Evolutionary conservation across 2,113 vertebrate genomes (phyloP), one percentile per base, ranked within the genome.

Genomic region (Trichomycterus rosablanca): DNA sequence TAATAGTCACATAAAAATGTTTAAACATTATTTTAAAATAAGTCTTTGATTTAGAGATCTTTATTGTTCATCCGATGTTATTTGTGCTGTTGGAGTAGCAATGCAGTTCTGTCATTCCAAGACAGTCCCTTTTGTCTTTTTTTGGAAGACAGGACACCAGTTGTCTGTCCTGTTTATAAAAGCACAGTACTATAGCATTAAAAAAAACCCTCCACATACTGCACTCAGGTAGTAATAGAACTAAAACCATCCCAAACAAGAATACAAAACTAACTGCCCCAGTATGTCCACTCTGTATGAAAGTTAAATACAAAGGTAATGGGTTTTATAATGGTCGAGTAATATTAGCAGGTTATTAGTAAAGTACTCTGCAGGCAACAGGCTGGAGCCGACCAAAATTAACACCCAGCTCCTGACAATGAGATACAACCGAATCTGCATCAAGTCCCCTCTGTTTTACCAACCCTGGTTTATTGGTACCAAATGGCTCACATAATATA

Each of bases 341-440:
- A 40, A 30, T 52, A 45, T 32, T 52, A 59, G 58, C 40, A 52
- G 19, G 6, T 71, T 75, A 73, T 75, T 77, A 77, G 66, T 58
- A 48, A 26, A 35, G 11, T 24, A 56, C 58, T 67, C 59, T 56
- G 70, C 68, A 59, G 32, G 53, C 0, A 8, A 39, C 52, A 44
- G 50, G n/a, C 18, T 57, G 52, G 10, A 67, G 73, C 61, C 51
- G 66, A 79, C 75, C 78, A 79, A 80, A 77, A 78, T 75, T 1
- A 78, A 57, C 51, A 53, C 46, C 59, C 14, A 5, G 23, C 45
- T 15, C n/a, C 15, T 67, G 73, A 77, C 71, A 64, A 72, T 46
- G 54, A 76, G 16, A 62, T 73, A 72, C 55, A 59, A 58, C 28
- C 46, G 28, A 39, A 54, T 3, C n/a, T 20, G 4, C 30, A 9